Conservation (phyloP, 2,113 vertebrate genomes). For the Phylloscopus trochiloides region DNA sequence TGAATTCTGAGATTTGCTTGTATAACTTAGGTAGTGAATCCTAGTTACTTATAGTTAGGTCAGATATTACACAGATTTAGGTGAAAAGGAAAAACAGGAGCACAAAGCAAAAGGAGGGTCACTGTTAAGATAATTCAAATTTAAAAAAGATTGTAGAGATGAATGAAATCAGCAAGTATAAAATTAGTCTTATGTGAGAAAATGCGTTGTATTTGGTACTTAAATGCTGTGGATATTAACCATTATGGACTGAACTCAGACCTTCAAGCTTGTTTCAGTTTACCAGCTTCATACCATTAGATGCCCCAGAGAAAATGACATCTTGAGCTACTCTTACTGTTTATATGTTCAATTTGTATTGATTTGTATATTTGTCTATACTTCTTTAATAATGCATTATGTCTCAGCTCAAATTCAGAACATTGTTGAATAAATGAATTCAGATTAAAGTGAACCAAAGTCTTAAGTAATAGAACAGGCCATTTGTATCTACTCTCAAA, state of each 20-base stretch:
- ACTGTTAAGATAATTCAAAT: background rate
- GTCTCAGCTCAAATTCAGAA: background rate
- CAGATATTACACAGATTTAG: background rate
- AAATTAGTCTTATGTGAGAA: background rate
- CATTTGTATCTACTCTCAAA: conserved; percentile 29
- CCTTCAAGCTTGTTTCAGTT: background rate
- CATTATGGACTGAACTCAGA: background rate
- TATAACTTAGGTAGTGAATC: background rate
- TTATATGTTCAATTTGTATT: background rate
- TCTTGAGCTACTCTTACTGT: background rate
- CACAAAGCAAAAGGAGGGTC: background rate
- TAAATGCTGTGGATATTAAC: background rate
- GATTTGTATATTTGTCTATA: background rate
- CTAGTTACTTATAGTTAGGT: background rate
- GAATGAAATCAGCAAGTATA: background rate
- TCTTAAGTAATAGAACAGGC: conserved; percentile 57
- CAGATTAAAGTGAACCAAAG: conserved; percentile 44
- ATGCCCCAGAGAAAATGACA: background rate
- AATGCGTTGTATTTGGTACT: background rate
- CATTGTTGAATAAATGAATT: conserved; percentile 13
- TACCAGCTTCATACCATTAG: background rate
- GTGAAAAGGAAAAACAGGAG: background rate
- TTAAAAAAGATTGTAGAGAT: background rate
- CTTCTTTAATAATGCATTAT: background rate
- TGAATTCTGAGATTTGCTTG: conserved; percentile 1